Conservation (phyloP, 2,888 invertebrate species). For the Plebejus argus region DNA sequence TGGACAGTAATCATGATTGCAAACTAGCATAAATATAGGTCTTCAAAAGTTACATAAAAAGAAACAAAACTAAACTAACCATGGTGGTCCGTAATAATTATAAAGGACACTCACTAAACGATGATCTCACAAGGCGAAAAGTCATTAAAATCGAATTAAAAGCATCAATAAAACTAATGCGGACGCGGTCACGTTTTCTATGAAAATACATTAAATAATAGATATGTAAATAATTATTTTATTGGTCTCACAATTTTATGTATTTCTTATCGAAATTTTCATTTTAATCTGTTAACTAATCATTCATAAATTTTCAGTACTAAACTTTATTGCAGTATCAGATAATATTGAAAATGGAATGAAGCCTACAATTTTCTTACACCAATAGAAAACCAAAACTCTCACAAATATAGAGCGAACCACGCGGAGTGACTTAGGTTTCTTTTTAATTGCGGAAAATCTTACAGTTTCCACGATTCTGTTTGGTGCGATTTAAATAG, state of each 20-base stretch:
- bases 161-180: slow-evolving; percentile 15
- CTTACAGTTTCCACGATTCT: too few species aligned
- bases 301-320: background rate
- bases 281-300: background rate
- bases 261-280: background rate
- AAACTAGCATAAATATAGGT: too few species aligned
- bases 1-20: too few species aligned
- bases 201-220: slow-evolving; percentile 23
- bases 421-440: background rate
- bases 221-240: slow-evolving; percentile 9
- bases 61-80: background rate
- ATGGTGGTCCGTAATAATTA: background rate
- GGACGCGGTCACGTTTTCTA: slow-evolving; percentile 5
- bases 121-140: slow-evolving; percentile 3
- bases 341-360: background rate
- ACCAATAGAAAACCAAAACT: background rate
- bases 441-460: too few species aligned
- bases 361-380: too few species aligned
- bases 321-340: background rate
- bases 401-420: background rate
- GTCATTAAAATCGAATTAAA: slow-evolving; percentile 20
- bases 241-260: background rate
- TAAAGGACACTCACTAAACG: slow-evolving; percentile 4
- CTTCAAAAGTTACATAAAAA: background rate
- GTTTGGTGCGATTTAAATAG: too few species aligned